These are phyloP conservation scores for Phoebastria nigripes DNA, from an alignment of 2,797 vertebrate genomes.

Conservation along the genomic window DNA sequence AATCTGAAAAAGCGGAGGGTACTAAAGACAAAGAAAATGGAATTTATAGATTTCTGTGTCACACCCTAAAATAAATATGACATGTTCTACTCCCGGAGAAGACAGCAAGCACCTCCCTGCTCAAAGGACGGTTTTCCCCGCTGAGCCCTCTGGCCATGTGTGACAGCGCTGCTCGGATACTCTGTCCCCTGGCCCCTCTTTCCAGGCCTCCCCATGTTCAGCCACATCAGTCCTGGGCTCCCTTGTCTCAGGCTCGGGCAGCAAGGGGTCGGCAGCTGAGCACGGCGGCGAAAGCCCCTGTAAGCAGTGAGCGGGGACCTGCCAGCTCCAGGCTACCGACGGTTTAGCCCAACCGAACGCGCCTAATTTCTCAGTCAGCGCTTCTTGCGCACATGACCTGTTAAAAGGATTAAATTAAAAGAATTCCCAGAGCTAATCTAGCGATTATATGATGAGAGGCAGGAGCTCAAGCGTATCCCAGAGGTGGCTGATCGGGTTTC, in stretches of 20 bases:
- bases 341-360: neutral
- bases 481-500: slow-evolving; percentile 27
- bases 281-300: fast-evolving
- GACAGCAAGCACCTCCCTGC: neutral
- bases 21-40: neutral
- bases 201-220: neutral
- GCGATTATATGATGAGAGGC: slow-evolving; percentile 58
- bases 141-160: fast-evolving
- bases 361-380: neutral
- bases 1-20: neutral
- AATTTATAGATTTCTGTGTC: neutral
- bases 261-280: neutral
- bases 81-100: neutral
- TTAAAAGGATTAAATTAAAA: slow-evolving; percentile 62
- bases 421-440: slow-evolving; percentile 51
- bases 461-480: slow-evolving; percentile 20
- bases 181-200: neutral
- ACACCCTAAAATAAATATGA: neutral
- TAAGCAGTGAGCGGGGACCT: neutral
- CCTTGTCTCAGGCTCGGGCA: fast-evolving
- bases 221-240: neutral
- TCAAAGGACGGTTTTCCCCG: neutral
- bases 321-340: neutral
- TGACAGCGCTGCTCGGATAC: neutral
- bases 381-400: slow-evolving; percentile 34